These are phyloP conservation scores for Achroia grisella DNA, from an alignment of 1,140 invertebrate species.

Conservation along the genomic window DNA sequence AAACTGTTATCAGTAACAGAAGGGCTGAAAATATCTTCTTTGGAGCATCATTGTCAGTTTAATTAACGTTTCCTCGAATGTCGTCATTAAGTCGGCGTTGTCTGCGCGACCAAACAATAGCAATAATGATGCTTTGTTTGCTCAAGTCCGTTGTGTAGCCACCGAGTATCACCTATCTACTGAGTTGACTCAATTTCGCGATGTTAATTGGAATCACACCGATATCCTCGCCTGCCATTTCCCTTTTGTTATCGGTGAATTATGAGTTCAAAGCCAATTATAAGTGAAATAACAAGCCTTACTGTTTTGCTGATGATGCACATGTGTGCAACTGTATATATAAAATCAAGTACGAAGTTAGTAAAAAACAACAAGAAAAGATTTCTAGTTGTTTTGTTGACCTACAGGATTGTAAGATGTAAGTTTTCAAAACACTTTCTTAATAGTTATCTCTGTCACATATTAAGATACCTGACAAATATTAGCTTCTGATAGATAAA, in stretches of 20 bases:
- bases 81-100: slow-evolving; percentile 52
- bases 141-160: slow-evolving; percentile 33
- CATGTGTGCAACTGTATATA: background rate
- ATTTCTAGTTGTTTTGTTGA: too few relatives aligned
- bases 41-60: slow-evolving; percentile 41
- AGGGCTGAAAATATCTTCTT: slow-evolving; percentile 39
- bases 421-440: too few relatives aligned
- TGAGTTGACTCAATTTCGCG: slow-evolving; percentile 54
- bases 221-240: slow-evolving; percentile 35
- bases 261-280: slow-evolving; percentile 58
- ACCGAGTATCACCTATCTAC: slow-evolving; percentile 27
- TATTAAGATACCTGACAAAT: too few relatives aligned
- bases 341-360: background rate
- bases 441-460: too few relatives aligned
- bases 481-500: too few relatives aligned
- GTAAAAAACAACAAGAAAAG: too few relatives aligned
- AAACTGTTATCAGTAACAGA: slow-evolving; percentile 12
- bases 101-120: slow-evolving; percentile 42
- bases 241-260: slow-evolving; percentile 56
- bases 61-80: slow-evolving; percentile 64
- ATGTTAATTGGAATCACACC: slow-evolving; percentile 59
- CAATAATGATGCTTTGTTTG: slow-evolving; percentile 54
- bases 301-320: background rate
- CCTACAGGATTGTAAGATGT: too few relatives aligned
- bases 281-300: background rate